Evolutionary conservation across 2,888 invertebrate genomes (phyloP).

Genomic region (Amphipoea lucens): DNA sequence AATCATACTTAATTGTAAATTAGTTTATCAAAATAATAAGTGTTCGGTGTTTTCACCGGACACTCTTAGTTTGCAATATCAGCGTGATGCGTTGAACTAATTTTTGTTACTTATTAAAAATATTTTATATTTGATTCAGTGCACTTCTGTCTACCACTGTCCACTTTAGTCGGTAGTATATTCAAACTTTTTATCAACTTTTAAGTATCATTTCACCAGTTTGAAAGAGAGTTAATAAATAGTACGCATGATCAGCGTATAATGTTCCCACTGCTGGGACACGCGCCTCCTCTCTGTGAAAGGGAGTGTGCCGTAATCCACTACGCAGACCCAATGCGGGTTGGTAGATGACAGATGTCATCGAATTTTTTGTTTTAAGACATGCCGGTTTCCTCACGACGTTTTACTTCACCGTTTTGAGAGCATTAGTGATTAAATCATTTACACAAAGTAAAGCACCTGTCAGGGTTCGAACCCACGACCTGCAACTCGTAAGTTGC

Average conservation of each 20-base stretch:
- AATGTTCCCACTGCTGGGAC: background rate
- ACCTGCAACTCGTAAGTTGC: background rate
- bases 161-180: background rate
- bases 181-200: background rate
- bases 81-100: background rate
- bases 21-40: background rate
- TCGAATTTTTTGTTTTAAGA: background rate
- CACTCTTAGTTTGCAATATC: background rate
- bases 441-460: background rate
- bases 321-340: background rate
- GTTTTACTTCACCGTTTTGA: too few relatives aligned
- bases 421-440: background rate
- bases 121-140: background rate
- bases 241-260: background rate
- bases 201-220: background rate
- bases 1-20: background rate
- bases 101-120: background rate
- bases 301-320: background rate
- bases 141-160: background rate
- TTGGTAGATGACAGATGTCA: background rate
- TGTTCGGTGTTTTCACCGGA: background rate
- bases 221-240: background rate
- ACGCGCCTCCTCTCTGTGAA: background rate
- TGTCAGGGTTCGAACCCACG: background rate
- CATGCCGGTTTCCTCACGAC: background rate